These are phyloP conservation scores for Pentalonia nigronervosa DNA, from an alignment of 1,140 invertebrate genomes.

Conservation along the genomic window DNA sequence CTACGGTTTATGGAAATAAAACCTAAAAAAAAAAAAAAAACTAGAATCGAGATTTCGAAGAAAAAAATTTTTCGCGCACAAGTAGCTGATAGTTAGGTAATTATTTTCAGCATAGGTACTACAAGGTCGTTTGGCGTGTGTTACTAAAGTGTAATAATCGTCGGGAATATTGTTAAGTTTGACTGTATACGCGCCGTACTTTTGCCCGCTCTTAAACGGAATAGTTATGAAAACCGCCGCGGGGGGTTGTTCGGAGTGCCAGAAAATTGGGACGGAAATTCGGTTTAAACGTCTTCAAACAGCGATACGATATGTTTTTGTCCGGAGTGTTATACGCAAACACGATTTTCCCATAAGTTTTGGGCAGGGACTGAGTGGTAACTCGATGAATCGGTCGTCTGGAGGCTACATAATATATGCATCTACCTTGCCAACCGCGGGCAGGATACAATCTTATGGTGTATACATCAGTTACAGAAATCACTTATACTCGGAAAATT, in stretches of 20 bases:
- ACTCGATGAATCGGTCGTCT: slow-evolving; percentile 37
- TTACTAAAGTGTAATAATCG: background rate
- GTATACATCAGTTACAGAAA: background rate
- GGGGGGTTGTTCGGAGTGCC: background rate
- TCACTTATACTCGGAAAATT: background rate
- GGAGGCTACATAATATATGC: background rate
- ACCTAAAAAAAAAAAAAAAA: background rate
- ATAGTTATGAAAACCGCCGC: slow-evolving; percentile 24
- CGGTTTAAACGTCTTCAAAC: slow-evolving; percentile 10
- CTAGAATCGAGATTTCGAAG: background rate
- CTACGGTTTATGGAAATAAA: background rate
- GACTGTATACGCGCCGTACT: background rate
- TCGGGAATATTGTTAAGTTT: background rate
- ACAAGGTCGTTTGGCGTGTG: background rate
- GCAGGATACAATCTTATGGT: background rate
- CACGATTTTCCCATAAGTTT: slow-evolving; percentile 36
- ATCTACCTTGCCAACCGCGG: background rate
- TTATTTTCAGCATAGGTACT: background rate
- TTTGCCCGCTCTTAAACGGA: background rate
- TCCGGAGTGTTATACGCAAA: slow-evolving; percentile 26
- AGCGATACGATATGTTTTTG: slow-evolving; percentile 39
- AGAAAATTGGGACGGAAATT: slow-evolving; percentile 51
- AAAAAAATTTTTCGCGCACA: background rate
- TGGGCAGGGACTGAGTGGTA: background rate
- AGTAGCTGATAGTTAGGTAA: background rate